Conservation (phyloP, 1,140 invertebrate species). For the Apis cerana region DNA sequence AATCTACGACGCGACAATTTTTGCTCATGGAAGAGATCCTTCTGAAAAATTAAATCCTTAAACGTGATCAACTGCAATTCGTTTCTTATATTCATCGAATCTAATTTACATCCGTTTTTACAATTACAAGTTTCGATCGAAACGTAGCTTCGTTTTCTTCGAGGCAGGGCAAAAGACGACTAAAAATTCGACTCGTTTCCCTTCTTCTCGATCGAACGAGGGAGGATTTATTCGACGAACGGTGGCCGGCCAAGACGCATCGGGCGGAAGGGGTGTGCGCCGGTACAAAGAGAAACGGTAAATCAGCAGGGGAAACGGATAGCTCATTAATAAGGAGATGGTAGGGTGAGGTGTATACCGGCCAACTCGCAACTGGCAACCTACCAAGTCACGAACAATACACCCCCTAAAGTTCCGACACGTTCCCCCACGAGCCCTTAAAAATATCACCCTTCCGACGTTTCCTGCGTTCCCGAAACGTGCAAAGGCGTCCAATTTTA, state of each 20-base stretch:
- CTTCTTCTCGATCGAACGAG: no score
- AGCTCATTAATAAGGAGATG: slow-evolving; percentile 62
- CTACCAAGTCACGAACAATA: slow-evolving; percentile 68
- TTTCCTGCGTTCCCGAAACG: not conserved
- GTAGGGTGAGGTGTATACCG: slow-evolving; percentile 26
- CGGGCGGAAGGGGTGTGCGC: not conserved
- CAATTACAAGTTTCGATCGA: not conserved
- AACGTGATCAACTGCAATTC: not conserved
- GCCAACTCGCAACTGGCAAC: slow-evolving; percentile 52
- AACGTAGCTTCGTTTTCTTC: no score
- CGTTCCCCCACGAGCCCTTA: no score
- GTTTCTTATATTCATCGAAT: not conserved
- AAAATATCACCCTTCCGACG: slow-evolving; percentile 28
- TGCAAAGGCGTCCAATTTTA: not conserved
- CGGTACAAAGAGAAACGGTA: slow-evolving; percentile 55
- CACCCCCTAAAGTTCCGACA: slow-evolving; percentile 59
- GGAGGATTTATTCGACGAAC: no score
- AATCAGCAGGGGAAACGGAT: slow-evolving; percentile 57
- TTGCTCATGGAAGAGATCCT: no score
- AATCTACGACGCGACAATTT: no score
- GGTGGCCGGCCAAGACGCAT: not conserved
- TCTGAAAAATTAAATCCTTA: no score
- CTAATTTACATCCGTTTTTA: no score
- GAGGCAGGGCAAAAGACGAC: no score
- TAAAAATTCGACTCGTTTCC: no score